Evolutionary conservation across 2,888 invertebrate species (phyloP).

Genomic region (Phalera bucephala): DNA sequence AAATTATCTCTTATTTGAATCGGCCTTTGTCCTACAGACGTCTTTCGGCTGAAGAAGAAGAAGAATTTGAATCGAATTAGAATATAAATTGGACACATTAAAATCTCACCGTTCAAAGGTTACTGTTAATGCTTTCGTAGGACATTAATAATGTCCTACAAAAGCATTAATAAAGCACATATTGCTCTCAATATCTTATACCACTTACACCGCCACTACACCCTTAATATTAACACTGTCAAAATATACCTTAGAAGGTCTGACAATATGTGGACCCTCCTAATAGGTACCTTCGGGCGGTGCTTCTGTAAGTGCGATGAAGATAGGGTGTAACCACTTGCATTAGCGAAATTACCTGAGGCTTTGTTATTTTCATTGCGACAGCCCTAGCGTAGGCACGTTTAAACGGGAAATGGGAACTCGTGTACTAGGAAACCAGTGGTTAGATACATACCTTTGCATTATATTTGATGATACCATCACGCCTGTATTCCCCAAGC

Average conservation of each 20-base stretch:
- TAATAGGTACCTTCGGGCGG: slow-evolving; percentile 71
- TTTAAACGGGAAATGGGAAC: slow-evolving; percentile 43
- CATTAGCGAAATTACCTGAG: slow-evolving; percentile 82
- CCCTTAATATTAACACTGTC: slow-evolving; percentile 65
- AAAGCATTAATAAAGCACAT: too few relatives aligned
- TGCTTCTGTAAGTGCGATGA: slow-evolving; percentile 70
- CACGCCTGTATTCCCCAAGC: too few relatives aligned
- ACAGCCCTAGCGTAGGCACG: slow-evolving; percentile 57
- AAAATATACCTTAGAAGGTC: slow-evolving; percentile 64
- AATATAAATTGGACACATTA: too few relatives aligned
- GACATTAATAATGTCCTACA: too few relatives aligned
- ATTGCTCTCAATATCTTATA: slow-evolving; percentile 30
- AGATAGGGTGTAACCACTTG: slow-evolving; percentile 79
- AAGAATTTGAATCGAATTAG: too few relatives aligned
- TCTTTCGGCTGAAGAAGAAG: too few relatives aligned
- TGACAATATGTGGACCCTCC: slow-evolving; percentile 68
- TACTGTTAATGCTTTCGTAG: too few relatives aligned
- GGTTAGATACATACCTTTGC: slow-evolving; percentile 21
- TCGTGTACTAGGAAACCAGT: slow-evolving; percentile 18
- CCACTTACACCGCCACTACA: slow-evolving; percentile 35
- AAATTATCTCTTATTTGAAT: too few relatives aligned
- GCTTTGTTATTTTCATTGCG: slow-evolving; percentile 81
- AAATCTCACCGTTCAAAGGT: too few relatives aligned
- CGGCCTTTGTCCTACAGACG: too few relatives aligned
- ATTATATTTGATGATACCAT: too few relatives aligned